Evolutionary conservation across 2,797 vertebrate species (phyloP), one percentile per base, ranked within the genome.

Genomic region (Salarias fasciatus): DNA sequence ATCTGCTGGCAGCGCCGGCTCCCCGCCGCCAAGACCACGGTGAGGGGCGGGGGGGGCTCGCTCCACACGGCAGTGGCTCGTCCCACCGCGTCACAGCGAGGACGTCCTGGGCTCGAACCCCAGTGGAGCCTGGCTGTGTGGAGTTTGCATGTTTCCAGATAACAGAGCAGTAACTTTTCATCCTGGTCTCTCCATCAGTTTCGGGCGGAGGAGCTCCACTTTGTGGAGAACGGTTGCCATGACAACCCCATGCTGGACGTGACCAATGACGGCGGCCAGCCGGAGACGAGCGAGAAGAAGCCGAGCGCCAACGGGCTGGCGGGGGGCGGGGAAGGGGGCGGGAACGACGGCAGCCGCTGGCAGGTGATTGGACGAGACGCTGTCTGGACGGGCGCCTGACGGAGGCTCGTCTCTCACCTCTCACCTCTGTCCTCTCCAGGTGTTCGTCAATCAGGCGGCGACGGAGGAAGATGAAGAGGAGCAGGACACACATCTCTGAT

Each of bases 211-310:
- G 97, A 99, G 86, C 94, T 99, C 86, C 96, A 95, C 85, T 98
- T 98, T 76, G 96, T 99, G 71, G 96, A 99, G 91, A 99, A 98
- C 0, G 96, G 96, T 88, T 99, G 96, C 92, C 97, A 98, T 50
- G 96, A 98, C 92, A 99, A 99, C 91, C 97, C 97, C 64, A 99
- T 95, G 33, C 83, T 99, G 90, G 97, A 99, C 5, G 95, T 99
- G 67, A 94, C 95, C 57, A 96, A 93, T 10, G 96, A 98, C n/a
- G n/a, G n/a, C 86, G 90, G 93, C 89, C 96, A 96, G 72, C 93
- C 96, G 0, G 96, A 97, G 88, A 94, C 95, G 94, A 95, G 94
- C 78, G 95, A 99, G 88, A 98, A 98, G 88, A 97, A 96, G 71
- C 91, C 92, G 4, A 97, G 94, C 0, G 82, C 95, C 81, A 98